Base-by-base conservation (phyloP, 2,888 invertebrate species). In the Acronicta psi region DNA sequence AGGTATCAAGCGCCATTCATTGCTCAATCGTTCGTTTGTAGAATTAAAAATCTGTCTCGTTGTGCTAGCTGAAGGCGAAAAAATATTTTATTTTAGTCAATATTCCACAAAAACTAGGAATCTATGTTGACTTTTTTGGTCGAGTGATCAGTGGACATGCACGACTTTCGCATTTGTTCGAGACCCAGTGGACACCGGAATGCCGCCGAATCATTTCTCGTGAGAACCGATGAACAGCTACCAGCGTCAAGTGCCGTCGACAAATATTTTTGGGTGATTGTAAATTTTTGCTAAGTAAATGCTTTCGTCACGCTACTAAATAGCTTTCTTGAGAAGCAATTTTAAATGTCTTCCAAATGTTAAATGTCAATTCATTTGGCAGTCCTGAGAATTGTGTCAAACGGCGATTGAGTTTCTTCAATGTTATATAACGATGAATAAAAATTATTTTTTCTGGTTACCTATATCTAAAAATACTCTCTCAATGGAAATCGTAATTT, bases 271-370 rank as follows among this genome's bases (percentile, higher is more conserved):
- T 86, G 84, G 87, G 85, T 87, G 88, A 88, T 88, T 90, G 88
- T 88, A 81, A 84, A 89, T 89, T 93, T 93, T 90, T 82, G 91
- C 91, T 86, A 90, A 89, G 83, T 87, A 90, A 93, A 93, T 89
- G 86, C 83, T 91, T 93, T 92, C 84, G 92, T 80, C 83, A 89
- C 88, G 89, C 88, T 81, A 79, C 80, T 88, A 86, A 87, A 85
- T 83, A 84, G 83, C 87, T 90, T 88, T 91, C 90, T 86, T 83
- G 79, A 87, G 86, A 90, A 89, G 84, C 86, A 88, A 89, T 89
- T 88, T 86, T 81, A 72, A 76, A 80, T 83, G 78, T 85, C 79
- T 81, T 74, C 71, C 73, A 77, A 80, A 73, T 79, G 79, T 78
- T 83, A 83, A 83, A 83, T 82, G 80, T 81, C 75, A 80, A 79